A percentile compares a stretch with the other conserved stretches of the same genome.
These are phyloP conservation scores for Rallus crepitans DNA, from an alignment of 2,797 vertebrate genomes.

Conservation along the genomic window DNA sequence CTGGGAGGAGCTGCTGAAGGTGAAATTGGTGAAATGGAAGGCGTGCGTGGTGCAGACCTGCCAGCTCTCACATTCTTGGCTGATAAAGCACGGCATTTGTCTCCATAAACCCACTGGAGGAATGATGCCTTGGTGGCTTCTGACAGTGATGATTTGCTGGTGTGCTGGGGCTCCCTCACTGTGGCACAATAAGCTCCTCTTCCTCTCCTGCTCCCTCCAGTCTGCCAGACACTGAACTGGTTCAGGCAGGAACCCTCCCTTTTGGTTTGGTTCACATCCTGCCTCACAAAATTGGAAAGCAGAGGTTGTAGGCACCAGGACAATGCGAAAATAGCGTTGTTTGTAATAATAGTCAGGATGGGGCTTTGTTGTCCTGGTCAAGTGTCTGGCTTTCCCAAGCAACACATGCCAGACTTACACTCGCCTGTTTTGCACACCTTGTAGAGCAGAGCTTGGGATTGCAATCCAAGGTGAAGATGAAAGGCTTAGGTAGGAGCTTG, in stretches of 20 bases:
- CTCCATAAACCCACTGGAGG: background rate
- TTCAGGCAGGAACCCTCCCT: background rate
- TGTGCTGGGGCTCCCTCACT: background rate
- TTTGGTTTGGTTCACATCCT: background rate
- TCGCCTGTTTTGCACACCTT: background rate
- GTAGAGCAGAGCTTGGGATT: background rate
- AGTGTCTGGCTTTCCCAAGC: background rate
- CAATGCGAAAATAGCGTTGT: background rate
- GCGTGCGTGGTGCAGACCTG: background rate
- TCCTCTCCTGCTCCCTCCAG: background rate
- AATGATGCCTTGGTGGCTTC: background rate
- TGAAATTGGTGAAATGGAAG: background rate
- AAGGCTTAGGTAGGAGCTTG: background rate
- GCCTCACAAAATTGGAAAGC: background rate
- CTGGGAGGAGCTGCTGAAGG: background rate
- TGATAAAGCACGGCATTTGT: background rate
- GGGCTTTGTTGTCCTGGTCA: background rate
- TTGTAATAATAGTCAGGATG: rapidly evolving
- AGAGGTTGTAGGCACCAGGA: background rate
- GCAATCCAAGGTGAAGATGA: background rate
- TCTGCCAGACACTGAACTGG: background rate
- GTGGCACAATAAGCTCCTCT: background rate
- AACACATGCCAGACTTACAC: background rate
- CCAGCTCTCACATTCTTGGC: background rate
- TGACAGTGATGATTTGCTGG: background rate